Evolutionary conservation across 2,113 vertebrate genomes (phyloP).

Genomic region (Phrynocephalus versicolor): DNA sequence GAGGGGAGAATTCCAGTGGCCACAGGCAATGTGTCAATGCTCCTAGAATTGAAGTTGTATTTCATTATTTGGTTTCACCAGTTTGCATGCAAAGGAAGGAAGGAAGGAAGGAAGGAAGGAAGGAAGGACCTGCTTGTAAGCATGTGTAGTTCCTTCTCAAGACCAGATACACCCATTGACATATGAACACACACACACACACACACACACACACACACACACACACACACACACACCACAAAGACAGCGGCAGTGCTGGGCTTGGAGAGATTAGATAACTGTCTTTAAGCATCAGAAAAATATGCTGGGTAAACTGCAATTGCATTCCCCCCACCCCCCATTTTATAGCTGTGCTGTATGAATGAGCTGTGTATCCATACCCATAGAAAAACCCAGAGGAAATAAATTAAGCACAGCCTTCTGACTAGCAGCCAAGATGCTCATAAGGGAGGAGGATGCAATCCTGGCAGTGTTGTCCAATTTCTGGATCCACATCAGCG

Average conservation of each 20-base stretch:
- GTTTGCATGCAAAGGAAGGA: neutral
- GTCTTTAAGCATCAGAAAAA: neutral
- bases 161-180: too few species aligned
- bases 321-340: constrained; percentile 10
- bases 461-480: neutral
- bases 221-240: neutral
- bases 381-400: neutral
- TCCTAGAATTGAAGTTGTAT: neutral
- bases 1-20: neutral
- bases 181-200: constrained; percentile 1
- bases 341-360: constrained; percentile 13
- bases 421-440: constrained; percentile 18
- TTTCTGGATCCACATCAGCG: neutral
- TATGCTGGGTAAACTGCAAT: neutral
- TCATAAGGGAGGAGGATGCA: neutral
- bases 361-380: constrained; percentile 45
- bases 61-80: neutral
- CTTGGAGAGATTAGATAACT: neutral
- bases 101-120: neutral
- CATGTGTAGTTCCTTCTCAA: neutral
- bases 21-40: neutral
- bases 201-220: constrained; percentile 3
- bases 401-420: constrained; percentile 20
- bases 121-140: accelerated
- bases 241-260: neutral